Evolutionary conservation across 2,888 invertebrate species (phyloP).

Genomic region (Oasisia sp.): DNA sequence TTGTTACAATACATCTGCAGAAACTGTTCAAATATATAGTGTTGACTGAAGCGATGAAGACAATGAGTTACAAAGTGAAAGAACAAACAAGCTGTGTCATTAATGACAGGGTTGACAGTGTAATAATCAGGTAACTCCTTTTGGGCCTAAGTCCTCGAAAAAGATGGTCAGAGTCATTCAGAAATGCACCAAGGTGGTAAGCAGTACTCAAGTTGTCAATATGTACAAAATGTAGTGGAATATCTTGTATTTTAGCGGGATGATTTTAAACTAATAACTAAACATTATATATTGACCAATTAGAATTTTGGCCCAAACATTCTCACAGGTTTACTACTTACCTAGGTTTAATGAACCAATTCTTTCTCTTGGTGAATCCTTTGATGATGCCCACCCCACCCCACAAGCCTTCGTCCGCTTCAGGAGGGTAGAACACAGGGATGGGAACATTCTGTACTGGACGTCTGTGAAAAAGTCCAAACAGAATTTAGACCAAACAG

Average conservation of each 20-base stretch:
- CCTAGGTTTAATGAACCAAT: constrained; percentile 38
- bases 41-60: too few relatives aligned
- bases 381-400: constrained; percentile 94
- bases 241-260: background rate
- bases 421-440: constrained; percentile 80
- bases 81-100: too few relatives aligned
- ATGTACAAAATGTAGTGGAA: too few relatives aligned
- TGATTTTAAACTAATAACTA: background rate
- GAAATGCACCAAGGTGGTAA: too few relatives aligned
- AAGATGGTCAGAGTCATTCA: too few relatives aligned
- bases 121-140: too few relatives aligned
- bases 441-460: constrained; percentile 67
- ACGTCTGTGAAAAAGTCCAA: constrained; percentile 39
- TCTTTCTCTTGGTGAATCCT: constrained; percentile 77
- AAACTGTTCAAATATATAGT: too few relatives aligned
- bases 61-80: too few relatives aligned
- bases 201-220: too few relatives aligned
- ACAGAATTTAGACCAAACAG: background rate
- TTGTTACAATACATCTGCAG: background rate
- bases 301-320: too few relatives aligned
- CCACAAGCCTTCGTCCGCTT: constrained; percentile 89
- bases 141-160: too few relatives aligned
- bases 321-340: background rate
- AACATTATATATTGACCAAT: background rate
- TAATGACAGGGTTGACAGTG: too few relatives aligned